Percentiles rank a stretch among this genome's conserved stretches.
Conservation (phyloP, 1,140 invertebrate genomes). For the Saccostrea echinata region DNA sequence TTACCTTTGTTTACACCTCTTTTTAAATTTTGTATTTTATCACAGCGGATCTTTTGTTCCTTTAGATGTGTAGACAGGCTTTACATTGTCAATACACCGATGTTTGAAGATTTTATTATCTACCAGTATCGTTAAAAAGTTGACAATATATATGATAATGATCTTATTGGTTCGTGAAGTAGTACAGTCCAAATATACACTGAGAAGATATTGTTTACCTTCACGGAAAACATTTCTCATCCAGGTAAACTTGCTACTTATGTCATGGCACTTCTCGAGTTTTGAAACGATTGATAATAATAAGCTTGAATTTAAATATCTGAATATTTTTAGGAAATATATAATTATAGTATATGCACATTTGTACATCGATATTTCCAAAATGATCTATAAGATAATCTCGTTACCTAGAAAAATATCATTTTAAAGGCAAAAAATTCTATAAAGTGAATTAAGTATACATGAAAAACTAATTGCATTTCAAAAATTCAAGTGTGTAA, state of each 20-base stretch:
- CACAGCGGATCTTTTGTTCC: not conserved
- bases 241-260: not conserved
- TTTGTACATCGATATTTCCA: too few species aligned
- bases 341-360: too few species aligned
- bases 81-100: not conserved
- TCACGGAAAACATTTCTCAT: not conserved
- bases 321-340: too few species aligned
- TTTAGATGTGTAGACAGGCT: not conserved
- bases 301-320: too few species aligned
- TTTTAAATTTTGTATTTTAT: constrained; percentile 18
- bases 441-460: too few species aligned
- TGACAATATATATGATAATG: not conserved
- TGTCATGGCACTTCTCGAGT: not conserved
- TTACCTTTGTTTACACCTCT: constrained; percentile 24
- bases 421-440: too few species aligned
- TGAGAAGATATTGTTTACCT: not conserved
- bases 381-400: too few species aligned
- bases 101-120: not conserved
- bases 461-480: too few species aligned
- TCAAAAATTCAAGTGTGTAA: too few species aligned
- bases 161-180: not conserved
- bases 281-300: too few species aligned
- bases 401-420: too few species aligned
- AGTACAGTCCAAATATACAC: not conserved
- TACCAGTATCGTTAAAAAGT: constrained; percentile 13